Evolutionary conservation across 2,888 invertebrate genomes (phyloP).

Genomic region (Tholera decimalis): DNA sequence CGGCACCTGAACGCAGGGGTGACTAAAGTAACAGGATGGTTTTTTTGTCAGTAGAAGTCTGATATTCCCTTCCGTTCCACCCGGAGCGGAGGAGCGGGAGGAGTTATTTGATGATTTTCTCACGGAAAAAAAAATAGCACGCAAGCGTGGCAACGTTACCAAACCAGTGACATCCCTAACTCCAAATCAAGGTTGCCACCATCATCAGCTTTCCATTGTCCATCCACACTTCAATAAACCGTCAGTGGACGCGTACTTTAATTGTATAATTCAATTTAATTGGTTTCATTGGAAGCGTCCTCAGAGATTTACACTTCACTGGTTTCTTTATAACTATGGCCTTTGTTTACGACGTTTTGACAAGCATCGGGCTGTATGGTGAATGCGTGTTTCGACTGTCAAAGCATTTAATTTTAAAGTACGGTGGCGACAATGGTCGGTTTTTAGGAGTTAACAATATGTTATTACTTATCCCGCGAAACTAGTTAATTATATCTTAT

Average conservation of each 20-base stretch:
- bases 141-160: no score
- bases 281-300: slow-evolving; percentile 66
- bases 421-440: neutral
- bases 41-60: no score
- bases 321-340: slow-evolving; percentile 57
- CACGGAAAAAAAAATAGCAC: no score
- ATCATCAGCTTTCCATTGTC: slow-evolving; percentile 56
- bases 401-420: slow-evolving; percentile 21
- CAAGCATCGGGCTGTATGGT: slow-evolving; percentile 5
- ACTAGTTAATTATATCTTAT: neutral
- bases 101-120: no score
- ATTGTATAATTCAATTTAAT: slow-evolving; percentile 66
- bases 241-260: slow-evolving; percentile 39
- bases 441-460: neutral
- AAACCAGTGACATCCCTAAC: slow-evolving; percentile 41
- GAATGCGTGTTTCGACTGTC: neutral
- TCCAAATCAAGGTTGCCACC: slow-evolving; percentile 46
- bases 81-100: no score
- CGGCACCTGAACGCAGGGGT: no score
- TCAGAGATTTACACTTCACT: slow-evolving; percentile 53
- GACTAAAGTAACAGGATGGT: no score
- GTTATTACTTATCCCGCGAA: neutral
- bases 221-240: slow-evolving; percentile 50
- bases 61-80: no score
- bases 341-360: slow-evolving; percentile 44